Base-by-base conservation (phyloP, 2,888 invertebrate genomes). In the Electrophaes corylata region DNA sequence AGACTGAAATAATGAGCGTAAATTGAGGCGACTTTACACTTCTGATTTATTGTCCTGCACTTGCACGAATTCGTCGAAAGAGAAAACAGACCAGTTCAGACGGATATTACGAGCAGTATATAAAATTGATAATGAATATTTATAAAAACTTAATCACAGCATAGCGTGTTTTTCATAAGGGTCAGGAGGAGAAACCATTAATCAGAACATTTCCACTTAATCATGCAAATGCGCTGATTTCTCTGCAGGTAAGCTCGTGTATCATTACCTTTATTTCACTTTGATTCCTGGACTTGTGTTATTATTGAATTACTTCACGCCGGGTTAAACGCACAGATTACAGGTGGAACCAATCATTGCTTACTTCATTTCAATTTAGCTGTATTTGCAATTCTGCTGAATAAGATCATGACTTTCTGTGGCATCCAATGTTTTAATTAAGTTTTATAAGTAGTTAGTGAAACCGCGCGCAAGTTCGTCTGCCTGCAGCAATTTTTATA, bases 11-110 rank as follows among this genome's bases (percentile, higher is more conserved):
- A 91, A 91, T 91, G 89, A 90, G 88, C 83, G 84, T 82, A 86
- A 91, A 91, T 90, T 86, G 88, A 89, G 86, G 82, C 85, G 83
- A 85, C 90, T 91, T 90, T 90, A 87, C 91, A 90, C 91, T 88
- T 88, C 85, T 91, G 91, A 91, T 91, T 91, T 91, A 91, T 91
- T 90, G 88, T 88, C 82, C 78, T 82, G 85, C 85, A 84, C 88
- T 86, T 86, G 87, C 79, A 78, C 79, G 85, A 86, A 86, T 91
- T 90, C 91, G 88, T 69, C 85, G 90, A 91, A 91, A 91, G 91
- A 90, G 90, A 91, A 91, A 91, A 89, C 90, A 76, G 87, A 88
- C 90, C 88, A 88, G 89, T 87, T 84, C 79, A 58, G 77, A 77
- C 79, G 80, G 82, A 83, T 87, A 88, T 89, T 86, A 84, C 86